phyloP scores from a whole-genome alignment of 1,140 invertebrate genomes.

The Manduca sexta region DNA sequence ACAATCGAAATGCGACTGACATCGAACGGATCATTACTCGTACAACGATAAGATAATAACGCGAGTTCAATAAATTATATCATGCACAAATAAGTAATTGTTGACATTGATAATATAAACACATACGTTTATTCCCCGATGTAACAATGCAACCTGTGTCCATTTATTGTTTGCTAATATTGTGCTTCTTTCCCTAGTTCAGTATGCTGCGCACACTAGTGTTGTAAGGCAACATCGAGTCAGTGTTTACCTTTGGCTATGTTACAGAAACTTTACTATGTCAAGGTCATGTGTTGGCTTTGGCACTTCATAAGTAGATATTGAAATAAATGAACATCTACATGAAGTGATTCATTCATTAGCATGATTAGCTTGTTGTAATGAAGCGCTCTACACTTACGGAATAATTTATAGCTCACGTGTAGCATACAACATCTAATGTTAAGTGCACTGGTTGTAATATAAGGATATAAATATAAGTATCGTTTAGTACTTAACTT shows the following conservation, averaged over 20 bases:
- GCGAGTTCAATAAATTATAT: slow-evolving; percentile 56
- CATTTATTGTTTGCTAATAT: slow-evolving; percentile 21
- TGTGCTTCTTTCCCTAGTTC: slow-evolving; percentile 7
- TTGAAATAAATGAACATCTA: not conserved
- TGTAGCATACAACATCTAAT: too few relatives aligned
- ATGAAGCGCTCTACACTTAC: not conserved
- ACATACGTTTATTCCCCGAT: slow-evolving; percentile 16
- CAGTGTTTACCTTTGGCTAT: slow-evolving; percentile 17
- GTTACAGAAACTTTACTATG: slow-evolving; percentile 19
- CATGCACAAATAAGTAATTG: slow-evolving; percentile 18
- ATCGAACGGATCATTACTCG: slow-evolving; percentile 40
- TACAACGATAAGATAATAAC: slow-evolving; percentile 53
- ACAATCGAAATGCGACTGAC: slow-evolving; percentile 16
- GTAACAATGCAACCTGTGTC: slow-evolving; percentile 6
- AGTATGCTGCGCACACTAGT: slow-evolving; percentile 13
- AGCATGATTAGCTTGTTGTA: not conserved
- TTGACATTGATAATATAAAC: not conserved
- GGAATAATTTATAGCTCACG: not conserved
- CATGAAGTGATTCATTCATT: not conserved
- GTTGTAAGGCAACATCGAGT: slow-evolving; percentile 7
- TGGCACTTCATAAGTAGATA: too few relatives aligned
- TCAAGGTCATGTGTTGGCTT: slow-evolving; percentile 18
- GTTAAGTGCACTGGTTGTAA: too few relatives aligned
- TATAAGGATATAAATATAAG: too few relatives aligned
- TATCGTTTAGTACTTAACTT: not conserved